Base-by-base conservation (phyloP, 2,888 invertebrate species). In the Lycocerus yunnanus region DNA sequence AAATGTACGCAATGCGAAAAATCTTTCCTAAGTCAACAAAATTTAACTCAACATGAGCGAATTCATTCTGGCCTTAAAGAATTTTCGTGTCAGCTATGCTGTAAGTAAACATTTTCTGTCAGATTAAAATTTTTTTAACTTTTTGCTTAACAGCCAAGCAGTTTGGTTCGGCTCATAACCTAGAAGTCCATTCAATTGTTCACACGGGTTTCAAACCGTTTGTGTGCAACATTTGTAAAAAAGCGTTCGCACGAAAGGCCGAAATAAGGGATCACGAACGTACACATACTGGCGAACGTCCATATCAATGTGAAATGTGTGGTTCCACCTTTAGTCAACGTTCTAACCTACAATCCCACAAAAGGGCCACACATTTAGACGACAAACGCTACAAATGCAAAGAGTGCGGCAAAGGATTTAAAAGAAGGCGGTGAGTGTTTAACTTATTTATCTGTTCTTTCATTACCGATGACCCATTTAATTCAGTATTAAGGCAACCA, bases 251-350 rank as follows among this genome's bases (percentile, higher is more conserved):
- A 0, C 85, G 95, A 0, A 90, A 93, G 65, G 93, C 93, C 0
- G 95, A 95, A 84, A 92, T 95, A 1, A 86, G 92, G n/a, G 94
- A 95, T 85, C 96, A 96, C 80, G 92, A 93, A 84, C 87, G 95
- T 24, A 94, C 91, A 3, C 96, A 96, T 78, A 95, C 95, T 0
- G 94, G 95, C 0, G 95, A 94, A 84, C 90, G 93, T 2, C 95
- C 95, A 0, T 95, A 92, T 84, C 90, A 92, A 78, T 96, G 96
- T 83, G 93, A 94, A 79, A 88, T 92, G 66, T 96, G 96, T 84
- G 92, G 92, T 1, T 92, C 94, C 0, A 91, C 92, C 0, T 96
- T 96, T 87, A 92, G 94, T 15, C 96, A 96, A 86, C 89, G 95
- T 16, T 93, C 94, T 43, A 96, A 96, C 87, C 88, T 95, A 78